Percentiles rank a stretch among this genome's conserved stretches.
These are phyloP conservation scores for Callopanchax toddi DNA, from an alignment of 2,113 vertebrate genomes.

Conservation along the genomic window DNA sequence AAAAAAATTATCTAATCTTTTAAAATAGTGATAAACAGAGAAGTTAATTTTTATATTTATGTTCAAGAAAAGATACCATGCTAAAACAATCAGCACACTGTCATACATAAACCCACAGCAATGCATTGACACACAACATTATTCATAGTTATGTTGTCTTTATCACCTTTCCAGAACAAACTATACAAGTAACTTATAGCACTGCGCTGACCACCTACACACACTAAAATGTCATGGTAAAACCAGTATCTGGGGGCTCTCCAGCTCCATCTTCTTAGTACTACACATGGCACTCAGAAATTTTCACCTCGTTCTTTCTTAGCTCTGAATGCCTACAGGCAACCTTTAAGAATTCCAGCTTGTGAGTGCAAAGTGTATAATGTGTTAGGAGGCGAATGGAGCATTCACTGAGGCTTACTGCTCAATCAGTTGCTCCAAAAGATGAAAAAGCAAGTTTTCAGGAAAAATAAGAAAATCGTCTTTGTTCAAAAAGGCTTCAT, in stretches of 20 bases:
- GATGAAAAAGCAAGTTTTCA: conserved; percentile 19
- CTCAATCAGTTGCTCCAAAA: conserved; percentile 11
- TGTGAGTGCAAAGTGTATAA: conserved; percentile 2
- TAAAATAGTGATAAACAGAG: too few relatives aligned
- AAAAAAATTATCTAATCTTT: too few relatives aligned
- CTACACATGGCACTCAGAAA: conserved; percentile 12
- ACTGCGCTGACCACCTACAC: background rate
- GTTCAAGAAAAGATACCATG: too few relatives aligned
- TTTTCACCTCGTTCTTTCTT: conserved; percentile 1
- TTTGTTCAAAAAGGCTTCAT: conserved; percentile 5
- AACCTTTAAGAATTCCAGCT: conserved; percentile 21
- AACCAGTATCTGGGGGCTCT: conserved; percentile 8
- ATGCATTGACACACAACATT: too few relatives aligned
- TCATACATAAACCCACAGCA: too few relatives aligned
- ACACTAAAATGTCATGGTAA: conserved; percentile 12
- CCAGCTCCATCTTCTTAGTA: background rate
- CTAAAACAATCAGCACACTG: too few relatives aligned
- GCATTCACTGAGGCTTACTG: conserved; percentile 1
- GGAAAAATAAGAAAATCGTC: background rate
- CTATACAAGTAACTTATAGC: background rate
- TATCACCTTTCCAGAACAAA: conserved; percentile 17
- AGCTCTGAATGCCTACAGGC: background rate
- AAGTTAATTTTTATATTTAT: too few relatives aligned
- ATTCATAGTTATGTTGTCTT: too few relatives aligned
- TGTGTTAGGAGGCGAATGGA: background rate